Evolutionary conservation across 92 coral and sea anemone species (phyloP), one percentile per base, ranked within the genome.

Genomic region (Zoanthus sociatus): DNA sequence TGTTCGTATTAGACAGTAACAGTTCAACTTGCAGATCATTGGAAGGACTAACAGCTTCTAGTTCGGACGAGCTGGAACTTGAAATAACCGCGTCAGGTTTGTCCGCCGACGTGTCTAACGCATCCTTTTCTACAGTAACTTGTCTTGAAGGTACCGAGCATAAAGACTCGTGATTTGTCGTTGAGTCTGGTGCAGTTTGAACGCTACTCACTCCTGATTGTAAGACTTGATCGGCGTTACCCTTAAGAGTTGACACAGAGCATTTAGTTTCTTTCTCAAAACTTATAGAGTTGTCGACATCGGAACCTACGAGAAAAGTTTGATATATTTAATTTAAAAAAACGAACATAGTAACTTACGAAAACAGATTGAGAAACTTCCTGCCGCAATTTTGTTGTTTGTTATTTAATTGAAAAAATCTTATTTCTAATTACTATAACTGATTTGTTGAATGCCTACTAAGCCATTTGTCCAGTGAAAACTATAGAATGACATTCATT

Each of bases 51-150:
- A 12, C 56, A 26, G 45, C 14, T 79, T 85, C 83, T 46, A 17
- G 60, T 5, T 76, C 78, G 17, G 48, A 55, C 47, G 51, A 13
- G 13, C 88, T 67, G 13, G 72, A 87, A 68, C 44, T 37, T 56
- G 85, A 83, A 15, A 89, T 77, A n/a, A 83, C 66, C 15, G n/a
- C 88, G 18, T 83, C 88, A 26, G 78, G 69, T 13, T 88, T 81
- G 20, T 76, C 86, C 31, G 79, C n/a, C 45, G 84, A 76, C 1
- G 10, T 76, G 4, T 48, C 37, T 26, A 63, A 76, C 7, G 58
- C 60, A 46, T 54, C 4, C 8, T 31, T 48, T 44, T 21, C 26
- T 9, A 2, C 42, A 75, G 6, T 26, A 11, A 48, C 47, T 7
- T 77, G 45, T 18, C 17, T 15, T n/a, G 11, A 21, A 20, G 20